Evolutionary conservation across 2,113 vertebrate species (phyloP).

Genomic region (Anhinga rufa): DNA sequence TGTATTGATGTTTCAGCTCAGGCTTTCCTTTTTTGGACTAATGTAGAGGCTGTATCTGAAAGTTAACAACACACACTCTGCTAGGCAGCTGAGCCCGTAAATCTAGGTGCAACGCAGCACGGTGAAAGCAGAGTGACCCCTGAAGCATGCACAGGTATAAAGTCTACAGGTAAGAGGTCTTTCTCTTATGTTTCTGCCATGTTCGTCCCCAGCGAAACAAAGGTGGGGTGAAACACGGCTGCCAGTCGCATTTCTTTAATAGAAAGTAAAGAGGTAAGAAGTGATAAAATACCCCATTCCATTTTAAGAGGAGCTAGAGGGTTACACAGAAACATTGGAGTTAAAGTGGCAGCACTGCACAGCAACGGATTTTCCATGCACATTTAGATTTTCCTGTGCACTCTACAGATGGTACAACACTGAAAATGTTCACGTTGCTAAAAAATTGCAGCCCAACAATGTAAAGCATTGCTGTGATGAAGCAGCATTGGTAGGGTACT

Average conservation of each 20-base stretch:
- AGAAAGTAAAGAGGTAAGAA: not conserved
- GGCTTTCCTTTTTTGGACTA: not conserved
- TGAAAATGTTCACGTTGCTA: rapidly evolving
- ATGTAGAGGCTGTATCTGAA: not conserved
- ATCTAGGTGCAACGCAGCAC: too few relatives aligned
- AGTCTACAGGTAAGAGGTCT: not conserved
- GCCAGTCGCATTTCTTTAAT: not conserved
- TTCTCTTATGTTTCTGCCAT: not conserved
- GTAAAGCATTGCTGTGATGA: not conserved
- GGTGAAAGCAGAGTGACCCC: not conserved
- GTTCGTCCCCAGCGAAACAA: not conserved
- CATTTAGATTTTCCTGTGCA: not conserved
- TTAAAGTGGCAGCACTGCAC: not conserved
- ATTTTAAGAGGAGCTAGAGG: not conserved
- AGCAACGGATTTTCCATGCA: not conserved
- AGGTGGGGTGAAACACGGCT: not conserved
- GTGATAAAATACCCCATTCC: not conserved
- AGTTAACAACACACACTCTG: not conserved
- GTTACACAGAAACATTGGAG: not conserved
- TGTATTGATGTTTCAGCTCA: not conserved
- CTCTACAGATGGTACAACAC: not conserved
- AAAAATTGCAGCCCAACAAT: not conserved
- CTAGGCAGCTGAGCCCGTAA: not conserved
- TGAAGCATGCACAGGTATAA: rapidly evolving
- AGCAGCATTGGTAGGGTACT: not conserved